phyloP scores from a whole-genome alignment of 2,888 invertebrate species.

The Diarsia brunnea region DNA sequence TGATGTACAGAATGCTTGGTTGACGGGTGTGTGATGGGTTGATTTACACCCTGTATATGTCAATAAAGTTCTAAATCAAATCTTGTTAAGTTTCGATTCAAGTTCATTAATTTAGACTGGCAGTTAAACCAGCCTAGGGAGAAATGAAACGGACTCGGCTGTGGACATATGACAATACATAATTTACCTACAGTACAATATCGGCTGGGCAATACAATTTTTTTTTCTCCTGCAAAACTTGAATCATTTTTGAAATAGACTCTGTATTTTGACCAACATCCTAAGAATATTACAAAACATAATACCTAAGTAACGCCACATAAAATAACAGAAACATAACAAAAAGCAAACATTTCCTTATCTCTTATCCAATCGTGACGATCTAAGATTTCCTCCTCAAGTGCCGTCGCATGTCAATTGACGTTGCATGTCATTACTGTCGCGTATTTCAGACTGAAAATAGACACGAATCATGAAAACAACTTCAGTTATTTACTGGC shows the following conservation, averaged over 20 bases:
- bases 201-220: background rate
- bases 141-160: no score
- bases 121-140: background rate
- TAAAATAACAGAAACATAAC: background rate
- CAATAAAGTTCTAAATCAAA: background rate
- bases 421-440: constrained; percentile 35
- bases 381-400: constrained; percentile 16
- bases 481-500: constrained; percentile 38
- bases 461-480: constrained; percentile 36
- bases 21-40: no score
- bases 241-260: no score
- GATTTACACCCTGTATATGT: no score
- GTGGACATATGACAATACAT: background rate
- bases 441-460: constrained; percentile 41
- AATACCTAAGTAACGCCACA: background rate
- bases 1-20: no score
- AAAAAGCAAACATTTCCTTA: constrained; percentile 1
- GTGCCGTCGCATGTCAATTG: background rate
- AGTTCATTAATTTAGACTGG: background rate
- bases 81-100: no score
- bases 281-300: background rate
- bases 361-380: constrained; percentile 3
- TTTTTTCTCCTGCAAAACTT: no score
- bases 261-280: background rate
- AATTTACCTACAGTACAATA: background rate